phyloP scores from a whole-genome alignment of 2,113 vertebrate genomes.

The Apodemus sylvaticus region DNA sequence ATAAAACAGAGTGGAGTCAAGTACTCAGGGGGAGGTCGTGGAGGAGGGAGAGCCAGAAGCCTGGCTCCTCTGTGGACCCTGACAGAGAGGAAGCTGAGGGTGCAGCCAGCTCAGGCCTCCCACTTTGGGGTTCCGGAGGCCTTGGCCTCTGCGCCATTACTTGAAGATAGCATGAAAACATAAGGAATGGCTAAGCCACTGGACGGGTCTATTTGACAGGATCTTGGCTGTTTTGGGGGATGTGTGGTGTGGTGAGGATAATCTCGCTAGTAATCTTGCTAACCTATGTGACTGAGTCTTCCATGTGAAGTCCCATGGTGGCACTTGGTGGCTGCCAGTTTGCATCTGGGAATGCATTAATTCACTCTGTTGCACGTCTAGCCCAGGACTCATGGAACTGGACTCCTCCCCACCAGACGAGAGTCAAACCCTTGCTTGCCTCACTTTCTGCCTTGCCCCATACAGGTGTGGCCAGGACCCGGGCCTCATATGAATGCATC shows the following conservation, averaged over 20 bases:
- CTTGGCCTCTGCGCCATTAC: accelerated
- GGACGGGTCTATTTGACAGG: background rate
- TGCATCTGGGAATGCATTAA: background rate
- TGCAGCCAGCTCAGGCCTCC: accelerated
- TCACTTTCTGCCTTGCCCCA: accelerated
- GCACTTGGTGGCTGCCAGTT: background rate
- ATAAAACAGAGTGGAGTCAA: background rate
- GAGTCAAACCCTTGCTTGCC: accelerated
- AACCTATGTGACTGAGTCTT: background rate
- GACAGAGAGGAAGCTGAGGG: background rate
- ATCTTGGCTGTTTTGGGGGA: background rate
- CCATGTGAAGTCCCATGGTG: background rate
- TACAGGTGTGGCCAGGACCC: background rate
- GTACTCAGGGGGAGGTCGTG: background rate
- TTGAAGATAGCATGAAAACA: background rate
- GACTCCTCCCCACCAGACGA: too few relatives aligned
- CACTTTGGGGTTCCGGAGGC: background rate
- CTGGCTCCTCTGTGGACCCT: background rate
- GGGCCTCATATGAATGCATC: background rate
- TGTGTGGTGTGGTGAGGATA: background rate
- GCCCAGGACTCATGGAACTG: background rate
- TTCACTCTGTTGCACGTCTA: background rate
- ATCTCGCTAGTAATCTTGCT: constrained; percentile 17
- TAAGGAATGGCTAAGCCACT: background rate
- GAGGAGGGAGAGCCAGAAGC: accelerated